Evolutionary conservation across 2,797 vertebrate species (phyloP), one percentile per base, ranked within the genome.

Genomic region (Erethizon dorsatum): DNA sequence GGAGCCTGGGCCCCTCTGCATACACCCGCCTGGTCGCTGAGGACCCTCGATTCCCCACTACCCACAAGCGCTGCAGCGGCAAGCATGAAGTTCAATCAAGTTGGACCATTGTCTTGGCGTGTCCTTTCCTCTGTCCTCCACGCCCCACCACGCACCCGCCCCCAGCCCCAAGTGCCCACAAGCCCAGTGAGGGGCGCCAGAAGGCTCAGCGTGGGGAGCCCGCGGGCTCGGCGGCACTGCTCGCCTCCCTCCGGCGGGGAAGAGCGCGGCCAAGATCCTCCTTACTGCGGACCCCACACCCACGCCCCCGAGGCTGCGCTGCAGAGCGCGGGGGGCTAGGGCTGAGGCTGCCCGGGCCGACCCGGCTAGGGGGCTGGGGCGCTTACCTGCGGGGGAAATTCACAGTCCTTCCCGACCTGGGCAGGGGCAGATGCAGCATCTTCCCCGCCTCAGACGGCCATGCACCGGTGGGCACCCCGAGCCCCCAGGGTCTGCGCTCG

Each of bases 311-410:
- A 3, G 26, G 54, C 78, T 37, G 82, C 88, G 57, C 75, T 11
- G 73, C 15, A 6, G 37, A 5, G 37, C 71, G 33, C 24, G 1
- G 37, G 54, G 85, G 33, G 45, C 41, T 13, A 65, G 24, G 67
- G 63, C 9, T 3, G 37, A 33, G n/a, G 87, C 9, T 7, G 22
- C 57, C 8, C 90, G 24, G 28, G 18, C 61, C 12, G 13, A 20
- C 78, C 52, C 17, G 4, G 75, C 24, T 2, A 63, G 15, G 8
- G 14, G 77, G 31, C 83, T 5, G 26, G 31, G 65, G 50, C n/a
- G 67, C 98, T 98, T 97, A 98, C 98, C 98, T 98, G 98, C 97
- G 91, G 87, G 97, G 96, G 6, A 97, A 91, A 93, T 96, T 95
- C 65, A 86, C 96, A 3, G 96, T 88, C 71, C 98, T 97, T 57